Base-by-base conservation (phyloP, 2,888 invertebrate genomes). In the Timandra comae region DNA sequence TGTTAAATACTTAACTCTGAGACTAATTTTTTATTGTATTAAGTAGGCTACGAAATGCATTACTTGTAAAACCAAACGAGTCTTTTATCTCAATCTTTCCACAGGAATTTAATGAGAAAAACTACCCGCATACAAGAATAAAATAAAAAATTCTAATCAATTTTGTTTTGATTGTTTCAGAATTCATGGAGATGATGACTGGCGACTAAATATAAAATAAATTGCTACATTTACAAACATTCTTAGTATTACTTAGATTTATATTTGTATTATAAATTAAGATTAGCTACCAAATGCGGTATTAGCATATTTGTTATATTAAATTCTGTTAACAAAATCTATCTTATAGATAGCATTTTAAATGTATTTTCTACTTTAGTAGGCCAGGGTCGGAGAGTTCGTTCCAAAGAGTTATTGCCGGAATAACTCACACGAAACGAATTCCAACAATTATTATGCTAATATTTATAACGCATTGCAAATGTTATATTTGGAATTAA, bases 171-270 rank as follows among this genome's bases (percentile, higher is more conserved):
- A 56, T 71, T 57, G 52, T 88, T 87, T 34, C 87, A 95, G 95
- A 95, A 87, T 95, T 95, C 87, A 95, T 95, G 95, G 95, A 95
- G 86, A 95, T 95, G 95, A 95, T 95, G 95, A 94, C 94, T 66
- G 95, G 94, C 63, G 94, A 94, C 79, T 95, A 91, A 90, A 54
- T 40, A 43, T 43, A 35, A 35, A 39, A 30, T 31, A 27, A 12
- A 7, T 41, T 36, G 38, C 38, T 44, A 46, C n/a, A n/a, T 16
- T 16, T 56, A 52, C 56, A 6, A 50, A 57, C 58, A 59, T 49
- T 50, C 55, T 54, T 67, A 63, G 60, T 63, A 68, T 70, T 64
- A 64, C 66, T 63, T 72, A 77, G 65, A 67, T 51, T 57, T 73
- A 66, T 68, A 66, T 63, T 58, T 63, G 63, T 58, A 62, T 49